Evolutionary conservation across 2,797 vertebrate species (phyloP).

Genomic region (Bryconaethiops microstoma): DNA sequence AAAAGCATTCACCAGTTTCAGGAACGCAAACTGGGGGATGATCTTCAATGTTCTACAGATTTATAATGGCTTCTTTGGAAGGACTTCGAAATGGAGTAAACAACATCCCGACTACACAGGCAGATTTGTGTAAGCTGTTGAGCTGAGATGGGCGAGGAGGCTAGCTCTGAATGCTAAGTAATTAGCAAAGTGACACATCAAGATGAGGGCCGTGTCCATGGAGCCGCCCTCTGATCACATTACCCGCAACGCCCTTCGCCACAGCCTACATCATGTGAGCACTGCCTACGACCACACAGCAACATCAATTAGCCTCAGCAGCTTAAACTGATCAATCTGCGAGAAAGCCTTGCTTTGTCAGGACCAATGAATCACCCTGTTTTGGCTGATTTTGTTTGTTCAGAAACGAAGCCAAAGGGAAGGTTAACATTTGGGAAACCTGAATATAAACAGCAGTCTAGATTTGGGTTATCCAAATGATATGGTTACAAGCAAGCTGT

Average conservation of each 20-base stretch:
- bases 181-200: conserved; percentile 57
- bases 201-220: conserved; percentile 48
- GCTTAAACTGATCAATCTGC: conserved; percentile 67
- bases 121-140: conserved; percentile 17
- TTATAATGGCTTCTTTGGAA: background rate
- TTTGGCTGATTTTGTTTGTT: conserved; percentile 44
- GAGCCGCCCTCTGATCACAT: conserved; percentile 67
- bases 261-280: conserved; percentile 53
- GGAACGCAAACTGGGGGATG: background rate
- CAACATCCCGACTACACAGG: background rate
- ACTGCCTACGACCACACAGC: conserved; percentile 60
- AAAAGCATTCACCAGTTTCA: background rate
- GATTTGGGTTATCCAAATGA: conserved; percentile 7
- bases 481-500: conserved; percentile 15
- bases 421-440: background rate
- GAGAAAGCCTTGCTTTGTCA: conserved; percentile 54
- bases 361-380: conserved; percentile 53
- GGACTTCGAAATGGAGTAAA: background rate
- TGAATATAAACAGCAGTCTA: background rate
- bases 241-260: conserved; percentile 53
- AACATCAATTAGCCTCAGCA: conserved; percentile 66
- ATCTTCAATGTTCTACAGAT: background rate
- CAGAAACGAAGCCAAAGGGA: conserved; percentile 1
- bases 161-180: conserved; percentile 35
- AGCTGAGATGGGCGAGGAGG: background rate